phyloP scores from a whole-genome alignment of 2,797 vertebrate species.

The Anguilla pacifica region DNA sequence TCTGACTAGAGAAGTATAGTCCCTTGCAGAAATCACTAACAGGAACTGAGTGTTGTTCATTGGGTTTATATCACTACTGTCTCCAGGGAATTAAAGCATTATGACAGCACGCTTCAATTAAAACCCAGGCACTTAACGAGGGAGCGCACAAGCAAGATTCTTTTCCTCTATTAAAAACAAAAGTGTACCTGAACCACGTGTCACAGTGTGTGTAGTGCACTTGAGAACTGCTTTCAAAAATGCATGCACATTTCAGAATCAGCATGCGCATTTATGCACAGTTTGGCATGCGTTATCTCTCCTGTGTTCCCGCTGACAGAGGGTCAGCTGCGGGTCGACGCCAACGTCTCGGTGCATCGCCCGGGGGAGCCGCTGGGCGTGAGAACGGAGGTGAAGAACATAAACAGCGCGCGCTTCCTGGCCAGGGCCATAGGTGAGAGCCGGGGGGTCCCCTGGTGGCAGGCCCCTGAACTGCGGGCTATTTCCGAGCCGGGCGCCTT shows the following conservation, averaged over 20 bases:
- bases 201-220: not conserved
- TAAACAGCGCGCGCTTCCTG: conserved; percentile 90
- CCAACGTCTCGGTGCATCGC: conserved; percentile 91
- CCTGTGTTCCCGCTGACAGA: conserved; percentile 70
- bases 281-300: conserved; percentile 17
- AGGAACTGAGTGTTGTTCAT: not conserved
- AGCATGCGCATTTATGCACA: conserved; percentile 44
- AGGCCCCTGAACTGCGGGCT: not conserved
- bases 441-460: not conserved
- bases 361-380: conserved; percentile 85
- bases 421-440: conserved; percentile 83
- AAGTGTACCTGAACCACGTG: not conserved
- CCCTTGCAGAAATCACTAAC: not conserved
- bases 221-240: not conserved
- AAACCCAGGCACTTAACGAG: not conserved
- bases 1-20: not conserved
- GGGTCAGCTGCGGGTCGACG: conserved; percentile 95
- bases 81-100: not conserved
- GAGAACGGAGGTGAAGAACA: conserved; percentile 97
- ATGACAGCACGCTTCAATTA: not conserved
- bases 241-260: conserved; percentile 45
- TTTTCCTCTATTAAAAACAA: not conserved
- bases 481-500: not conserved
- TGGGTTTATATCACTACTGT: not conserved
- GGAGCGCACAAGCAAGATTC: too few relatives aligned